Conservation (phyloP, 2,113 vertebrate species). For the Mandrillus leucophaeus region DNA sequence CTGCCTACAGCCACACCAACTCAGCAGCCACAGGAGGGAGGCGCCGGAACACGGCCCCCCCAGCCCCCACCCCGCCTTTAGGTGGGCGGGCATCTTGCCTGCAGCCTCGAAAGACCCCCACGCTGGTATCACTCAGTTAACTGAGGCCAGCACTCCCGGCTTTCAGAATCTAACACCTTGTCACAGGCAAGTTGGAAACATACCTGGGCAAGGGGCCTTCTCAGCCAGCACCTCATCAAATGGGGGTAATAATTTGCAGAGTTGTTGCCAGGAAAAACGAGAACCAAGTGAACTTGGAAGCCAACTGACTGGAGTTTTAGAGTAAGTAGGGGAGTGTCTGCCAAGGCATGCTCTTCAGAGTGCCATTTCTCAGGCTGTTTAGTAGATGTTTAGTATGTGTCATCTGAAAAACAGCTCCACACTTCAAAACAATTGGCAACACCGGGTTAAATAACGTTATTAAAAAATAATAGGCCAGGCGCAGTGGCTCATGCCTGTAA, state of each 20-base stretch:
- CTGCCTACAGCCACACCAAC: accelerated
- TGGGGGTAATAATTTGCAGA: not conserved
- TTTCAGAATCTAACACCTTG: accelerated
- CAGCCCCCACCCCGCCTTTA: not conserved
- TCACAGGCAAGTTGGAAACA: too few relatives aligned
- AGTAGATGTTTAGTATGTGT: accelerated
- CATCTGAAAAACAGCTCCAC: not conserved
- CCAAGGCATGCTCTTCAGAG: not conserved
- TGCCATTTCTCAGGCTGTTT: not conserved
- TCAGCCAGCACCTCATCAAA: too few relatives aligned
- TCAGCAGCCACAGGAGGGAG: accelerated
- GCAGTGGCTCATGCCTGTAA: too few relatives aligned
- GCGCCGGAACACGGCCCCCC: accelerated
- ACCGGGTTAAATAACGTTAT: accelerated
- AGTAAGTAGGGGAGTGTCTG: not conserved
- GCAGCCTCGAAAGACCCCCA: not conserved
- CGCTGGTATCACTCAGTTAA: not conserved
- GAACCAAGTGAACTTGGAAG: not conserved
- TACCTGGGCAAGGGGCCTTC: accelerated
- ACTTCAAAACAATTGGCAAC: too few relatives aligned
- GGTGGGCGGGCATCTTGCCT: not conserved
- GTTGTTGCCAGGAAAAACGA: not conserved
- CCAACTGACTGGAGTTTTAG: not conserved
- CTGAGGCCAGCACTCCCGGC: not conserved
- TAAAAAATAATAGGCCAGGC: not conserved